phyloP scores from a whole-genome alignment of 2,888 invertebrate species.

The Euplexia lucipara region DNA sequence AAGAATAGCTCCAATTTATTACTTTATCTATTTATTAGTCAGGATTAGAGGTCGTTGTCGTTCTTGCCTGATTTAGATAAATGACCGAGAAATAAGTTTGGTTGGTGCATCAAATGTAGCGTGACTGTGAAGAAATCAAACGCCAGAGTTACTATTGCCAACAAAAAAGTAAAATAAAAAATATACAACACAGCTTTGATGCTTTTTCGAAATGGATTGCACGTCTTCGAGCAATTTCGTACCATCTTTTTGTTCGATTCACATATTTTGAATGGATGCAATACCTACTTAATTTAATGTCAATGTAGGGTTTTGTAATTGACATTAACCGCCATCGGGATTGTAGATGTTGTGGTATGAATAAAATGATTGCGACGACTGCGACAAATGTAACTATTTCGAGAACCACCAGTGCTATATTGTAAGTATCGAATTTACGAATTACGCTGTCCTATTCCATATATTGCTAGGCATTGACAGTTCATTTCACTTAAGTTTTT shows the following conservation, averaged over 20 bases:
- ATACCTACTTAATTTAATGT: slow-evolving; percentile 52
- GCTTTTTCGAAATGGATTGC: slow-evolving; percentile 43
- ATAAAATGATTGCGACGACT: slow-evolving; percentile 31
- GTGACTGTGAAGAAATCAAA: slow-evolving; percentile 41
- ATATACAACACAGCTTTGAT: slow-evolving; percentile 6
- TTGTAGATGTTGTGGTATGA: slow-evolving; percentile 21
- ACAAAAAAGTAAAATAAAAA: slow-evolving; percentile 32
- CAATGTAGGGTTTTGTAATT: slow-evolving; percentile 53
- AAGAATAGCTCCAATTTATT: slow-evolving; percentile 2
- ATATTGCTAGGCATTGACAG: no score
- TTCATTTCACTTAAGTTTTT: no score
- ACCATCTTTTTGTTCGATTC: slow-evolving; percentile 45
- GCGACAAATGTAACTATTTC: slow-evolving; percentile 1
- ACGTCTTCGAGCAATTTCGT: slow-evolving; percentile 22
- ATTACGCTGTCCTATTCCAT: no score
- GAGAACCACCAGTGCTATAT: no score
- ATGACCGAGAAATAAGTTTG: slow-evolving; percentile 42
- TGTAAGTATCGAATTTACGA: no score
- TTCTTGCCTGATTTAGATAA: slow-evolving; percentile 4
- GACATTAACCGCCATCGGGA: slow-evolving; percentile 39
- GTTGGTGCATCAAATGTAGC: slow-evolving; percentile 28
- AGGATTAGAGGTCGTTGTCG: slow-evolving; percentile 1
- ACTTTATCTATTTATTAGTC: not conserved
- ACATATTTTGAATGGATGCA: slow-evolving; percentile 42
- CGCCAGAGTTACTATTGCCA: slow-evolving; percentile 30